Evolutionary conservation across 2,888 invertebrate genomes (phyloP).

Genomic region (Lochmaea capreae): DNA sequence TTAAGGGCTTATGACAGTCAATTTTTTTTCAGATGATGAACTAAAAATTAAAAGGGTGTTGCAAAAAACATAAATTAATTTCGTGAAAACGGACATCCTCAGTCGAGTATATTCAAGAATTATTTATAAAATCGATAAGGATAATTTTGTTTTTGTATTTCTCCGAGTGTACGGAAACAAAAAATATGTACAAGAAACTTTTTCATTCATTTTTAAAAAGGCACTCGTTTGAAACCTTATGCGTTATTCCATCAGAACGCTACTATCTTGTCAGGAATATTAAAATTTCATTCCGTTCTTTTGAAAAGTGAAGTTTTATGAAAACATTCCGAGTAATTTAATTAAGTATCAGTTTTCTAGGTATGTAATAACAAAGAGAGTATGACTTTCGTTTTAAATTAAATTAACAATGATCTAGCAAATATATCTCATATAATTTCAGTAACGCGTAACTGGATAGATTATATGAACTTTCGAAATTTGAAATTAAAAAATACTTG

Average conservation of each 20-base stretch:
- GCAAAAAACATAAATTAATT: too few relatives aligned
- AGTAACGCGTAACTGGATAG: neutral
- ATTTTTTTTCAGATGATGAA: too few relatives aligned
- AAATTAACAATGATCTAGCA: neutral
- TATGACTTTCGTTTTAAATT: neutral
- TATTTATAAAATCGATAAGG: neutral
- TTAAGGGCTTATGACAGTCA: too few relatives aligned
- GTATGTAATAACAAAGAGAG: neutral
- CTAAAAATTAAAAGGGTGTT: too few relatives aligned
- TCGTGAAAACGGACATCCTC: too few relatives aligned
- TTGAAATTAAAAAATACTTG: too few relatives aligned
- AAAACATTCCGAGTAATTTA: neutral
- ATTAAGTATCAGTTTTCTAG: constrained; percentile 1
- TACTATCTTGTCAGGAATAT: neutral
- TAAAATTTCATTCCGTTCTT: neutral
- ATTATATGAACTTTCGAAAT: neutral
- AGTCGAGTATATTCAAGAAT: neutral
- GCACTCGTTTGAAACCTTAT: neutral
- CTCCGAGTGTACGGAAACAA: neutral
- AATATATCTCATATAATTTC: neutral
- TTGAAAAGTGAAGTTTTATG: neutral
- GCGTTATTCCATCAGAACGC: neutral
- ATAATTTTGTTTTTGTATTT: neutral
- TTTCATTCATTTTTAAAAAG: neutral
- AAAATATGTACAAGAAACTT: neutral